These are phyloP conservation scores for Garra rufa DNA, from an alignment of 2,113 vertebrate genomes.

Conservation along the genomic window DNA sequence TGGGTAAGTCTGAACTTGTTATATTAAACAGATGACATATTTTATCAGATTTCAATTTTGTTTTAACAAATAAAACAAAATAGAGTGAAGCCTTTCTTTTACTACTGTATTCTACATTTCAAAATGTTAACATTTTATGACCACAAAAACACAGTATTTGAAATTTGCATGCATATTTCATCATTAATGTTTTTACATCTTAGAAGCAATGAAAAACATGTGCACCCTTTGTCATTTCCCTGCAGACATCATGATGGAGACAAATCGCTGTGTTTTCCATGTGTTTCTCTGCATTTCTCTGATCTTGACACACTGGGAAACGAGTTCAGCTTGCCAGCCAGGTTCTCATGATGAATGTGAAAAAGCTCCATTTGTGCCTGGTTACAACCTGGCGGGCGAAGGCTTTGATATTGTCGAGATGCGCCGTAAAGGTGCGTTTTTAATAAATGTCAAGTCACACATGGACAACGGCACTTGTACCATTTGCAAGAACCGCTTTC, in stretches of 20 bases:
- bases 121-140: too few relatives aligned
- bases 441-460: constrained; percentile 76
- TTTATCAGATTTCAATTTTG: background rate
- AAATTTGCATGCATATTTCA: background rate
- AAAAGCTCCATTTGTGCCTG: constrained; percentile 75
- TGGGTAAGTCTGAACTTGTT: background rate
- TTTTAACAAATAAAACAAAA: background rate
- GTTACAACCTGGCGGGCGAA: constrained; percentile 80
- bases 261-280: constrained; percentile 32
- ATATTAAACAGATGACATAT: background rate
- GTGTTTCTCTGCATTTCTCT: constrained; percentile 53
- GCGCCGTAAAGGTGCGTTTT: constrained; percentile 76
- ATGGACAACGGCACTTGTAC: constrained; percentile 73
- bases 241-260: constrained; percentile 61
- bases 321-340: constrained; percentile 58
- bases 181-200: background rate
- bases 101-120: background rate
- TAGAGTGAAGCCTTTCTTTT: background rate
- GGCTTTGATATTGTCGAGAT: constrained; percentile 79
- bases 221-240: constrained; percentile 9
- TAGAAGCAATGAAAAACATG: background rate
- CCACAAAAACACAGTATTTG: background rate
- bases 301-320: constrained; percentile 42
- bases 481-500: constrained; percentile 76
- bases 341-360: constrained; percentile 71